Base-by-base conservation (phyloP, 2,113 vertebrate genomes). In the Parotia lawesii region DNA sequence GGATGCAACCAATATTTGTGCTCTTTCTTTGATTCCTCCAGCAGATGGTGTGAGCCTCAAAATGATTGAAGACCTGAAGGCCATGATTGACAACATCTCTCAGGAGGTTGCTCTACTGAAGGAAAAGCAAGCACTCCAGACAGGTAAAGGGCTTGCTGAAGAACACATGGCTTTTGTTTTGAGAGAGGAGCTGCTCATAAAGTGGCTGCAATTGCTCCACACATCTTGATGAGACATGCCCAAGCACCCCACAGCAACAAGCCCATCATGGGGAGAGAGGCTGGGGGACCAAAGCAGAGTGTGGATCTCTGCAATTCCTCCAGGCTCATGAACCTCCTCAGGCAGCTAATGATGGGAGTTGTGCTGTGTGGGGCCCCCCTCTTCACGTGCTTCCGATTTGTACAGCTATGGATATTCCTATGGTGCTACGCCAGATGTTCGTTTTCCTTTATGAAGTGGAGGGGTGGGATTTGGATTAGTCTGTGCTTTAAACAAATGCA, bases 81-180 rank as follows among this genome's bases (percentile, higher is more conserved):
- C 96, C 86, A 98, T 97, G 96, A 97, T 99, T 87, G 95, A 99
- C 28, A 94, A 96, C 79, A 98, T 99, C 53, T 73, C 98, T 33
- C 97, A 98, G 89, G 99, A 99, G 88, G 97, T 99, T 73, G 97
- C 98, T 42, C 85, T 98, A 11, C 96, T 99, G 94, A 99, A 99
- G 97, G 99, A 99, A 76, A 98, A 99, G 47, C 99, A 99, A 96
- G 98, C 99, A 1, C 97, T 99, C 81, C 99, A 99, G 96, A 98
- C 98, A 65, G 98, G 99, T 99, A 96, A 90, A 72, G 51, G 90
- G 62, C 27, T 65, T 6, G 2, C 45, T 76, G 21, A 73, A 65
- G 61, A 45, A 4, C 25, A 16, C 27, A 12, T 2, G 5, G 45
- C 40, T 76, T 87, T 44, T 83, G 31, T 51, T 79, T 28, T 37